Evolutionary conservation across 2,113 vertebrate genomes (phyloP).

Genomic region (Oryzias celebensis): DNA sequence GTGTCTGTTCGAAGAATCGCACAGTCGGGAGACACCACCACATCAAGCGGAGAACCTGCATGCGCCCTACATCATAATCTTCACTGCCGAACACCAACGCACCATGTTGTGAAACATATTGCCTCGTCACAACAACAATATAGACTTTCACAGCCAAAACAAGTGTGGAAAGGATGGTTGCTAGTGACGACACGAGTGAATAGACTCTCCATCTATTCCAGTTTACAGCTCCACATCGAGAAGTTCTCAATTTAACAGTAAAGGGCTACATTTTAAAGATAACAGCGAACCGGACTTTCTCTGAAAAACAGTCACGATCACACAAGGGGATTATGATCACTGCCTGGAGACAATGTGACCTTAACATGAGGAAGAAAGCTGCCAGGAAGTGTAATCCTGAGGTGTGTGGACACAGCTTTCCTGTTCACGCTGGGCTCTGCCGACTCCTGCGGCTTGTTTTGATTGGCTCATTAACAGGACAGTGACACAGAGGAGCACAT

Average conservation of each 20-base stretch:
- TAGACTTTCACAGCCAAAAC: slow-evolving; percentile 39
- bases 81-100: slow-evolving; percentile 10
- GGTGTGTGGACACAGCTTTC: slow-evolving; percentile 4
- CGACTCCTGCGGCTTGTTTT: slow-evolving; percentile 40
- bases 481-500: slow-evolving; percentile 44
- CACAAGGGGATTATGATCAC: background rate
- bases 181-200: background rate
- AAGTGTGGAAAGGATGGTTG: slow-evolving; percentile 9
- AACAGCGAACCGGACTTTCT: no score
- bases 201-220: no score
- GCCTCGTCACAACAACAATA: slow-evolving; percentile 6
- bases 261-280: no score
- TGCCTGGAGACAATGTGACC: slow-evolving; percentile 5
- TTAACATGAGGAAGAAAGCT: slow-evolving; percentile 2
- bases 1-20: slow-evolving; percentile 24
- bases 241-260: no score
- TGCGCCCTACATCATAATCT: background rate
- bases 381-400: background rate
- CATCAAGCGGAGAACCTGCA: background rate
- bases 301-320: background rate
- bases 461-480: slow-evolving; percentile 71
- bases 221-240: no score
- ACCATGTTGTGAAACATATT: slow-evolving; percentile 41
- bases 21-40: slow-evolving; percentile 46
- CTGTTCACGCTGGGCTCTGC: slow-evolving; percentile 17